phyloP scores from a whole-genome alignment of 2,888 invertebrate genomes.

The Rhingia rostrata region DNA sequence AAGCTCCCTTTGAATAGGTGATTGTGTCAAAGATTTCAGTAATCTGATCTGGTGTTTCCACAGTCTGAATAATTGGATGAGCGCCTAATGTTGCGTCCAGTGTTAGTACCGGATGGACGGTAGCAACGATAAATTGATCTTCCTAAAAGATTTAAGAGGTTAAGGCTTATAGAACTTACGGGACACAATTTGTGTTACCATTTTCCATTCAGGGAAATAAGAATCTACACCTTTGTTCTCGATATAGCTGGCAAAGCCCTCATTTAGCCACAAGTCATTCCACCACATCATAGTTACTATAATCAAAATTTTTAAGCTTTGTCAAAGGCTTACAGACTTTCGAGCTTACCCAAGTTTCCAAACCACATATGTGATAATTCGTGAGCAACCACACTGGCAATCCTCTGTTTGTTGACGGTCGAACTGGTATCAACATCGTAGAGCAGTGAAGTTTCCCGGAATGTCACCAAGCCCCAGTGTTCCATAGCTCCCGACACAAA shows the following conservation, averaged over 20 bases:
- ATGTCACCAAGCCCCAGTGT: constrained; percentile 97
- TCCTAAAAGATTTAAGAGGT: constrained; percentile 84
- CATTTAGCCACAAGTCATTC: constrained; percentile 96
- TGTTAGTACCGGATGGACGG: constrained; percentile 88
- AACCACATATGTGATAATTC: constrained; percentile 98
- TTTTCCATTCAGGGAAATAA: constrained; percentile 90
- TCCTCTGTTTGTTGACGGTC: constrained; percentile 88
- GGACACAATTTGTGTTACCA: constrained; percentile 84
- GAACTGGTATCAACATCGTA: constrained; percentile 90
- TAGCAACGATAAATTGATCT: constrained; percentile 89
- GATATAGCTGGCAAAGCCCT: constrained; percentile 97
- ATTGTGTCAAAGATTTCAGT: constrained; percentile 95
- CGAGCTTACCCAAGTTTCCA: constrained; percentile 89
- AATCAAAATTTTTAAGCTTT: constrained; percentile 59
- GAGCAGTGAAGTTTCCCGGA: constrained; percentile 92
- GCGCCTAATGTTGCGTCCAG: constrained; percentile 92
- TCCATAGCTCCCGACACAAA: constrained; percentile 93
- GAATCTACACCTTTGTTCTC: constrained; percentile 90
- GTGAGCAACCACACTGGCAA: constrained; percentile 93
- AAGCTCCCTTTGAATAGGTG: constrained; percentile 95
- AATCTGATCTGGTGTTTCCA: constrained; percentile 94
- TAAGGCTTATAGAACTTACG: neutral
- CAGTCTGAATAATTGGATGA: constrained; percentile 94
- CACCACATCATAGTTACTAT: constrained; percentile 96
- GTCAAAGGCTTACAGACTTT: neutral